Base-by-base conservation (phyloP, 2,797 vertebrate genomes). In the Masticophis lateralis region DNA sequence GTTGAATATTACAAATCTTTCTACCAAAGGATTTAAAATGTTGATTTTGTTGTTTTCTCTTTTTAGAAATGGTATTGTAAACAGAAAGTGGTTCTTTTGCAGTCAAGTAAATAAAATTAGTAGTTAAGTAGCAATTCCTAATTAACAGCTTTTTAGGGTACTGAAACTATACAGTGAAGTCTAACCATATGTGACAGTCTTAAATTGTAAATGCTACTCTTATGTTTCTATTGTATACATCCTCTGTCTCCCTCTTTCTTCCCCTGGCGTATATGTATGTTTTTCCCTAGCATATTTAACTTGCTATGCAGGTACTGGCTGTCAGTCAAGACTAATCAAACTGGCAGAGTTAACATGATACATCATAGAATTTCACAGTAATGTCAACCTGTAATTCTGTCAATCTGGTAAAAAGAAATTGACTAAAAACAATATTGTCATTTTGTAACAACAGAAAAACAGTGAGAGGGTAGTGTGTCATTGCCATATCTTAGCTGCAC, bases 261-360 rank as follows among this genome's bases (percentile, higher is more conserved):
- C 20, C 74, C 74, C 37, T 83, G 74, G 37, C 22, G 20, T 47
- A 83, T 95, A 94, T 56, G 57, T 94, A 94, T 56, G 57, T 94
- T 97, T 89, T 87, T 94, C 96, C 94, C 95, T 91, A 74, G 95
- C 93, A 59, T 96, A 94, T 95, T 98, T 97, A 95, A 96, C 94
- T 98, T 98, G 97, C 98, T 96, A 87, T 96, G 96, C 98, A 98
- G 97, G 97, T 98, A 97, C 94, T 93, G 91, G 91, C 96, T 98
- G 97, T 97, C 98, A 98, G 96, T 98, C 98, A 98, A 96, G 96
- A 91, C 97, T 98, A 98, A 98, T 98, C 98, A 98, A 98, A 98
- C 97, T 97, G 96, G 97, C 97, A 97, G 94, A 94, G 95, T 97
- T 98, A 98, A 97, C 97, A 97, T 97, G 97, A 97, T 97, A 97